Base-by-base conservation (phyloP, 2,113 vertebrate species). In the Melanotaenia duboulayi region DNA sequence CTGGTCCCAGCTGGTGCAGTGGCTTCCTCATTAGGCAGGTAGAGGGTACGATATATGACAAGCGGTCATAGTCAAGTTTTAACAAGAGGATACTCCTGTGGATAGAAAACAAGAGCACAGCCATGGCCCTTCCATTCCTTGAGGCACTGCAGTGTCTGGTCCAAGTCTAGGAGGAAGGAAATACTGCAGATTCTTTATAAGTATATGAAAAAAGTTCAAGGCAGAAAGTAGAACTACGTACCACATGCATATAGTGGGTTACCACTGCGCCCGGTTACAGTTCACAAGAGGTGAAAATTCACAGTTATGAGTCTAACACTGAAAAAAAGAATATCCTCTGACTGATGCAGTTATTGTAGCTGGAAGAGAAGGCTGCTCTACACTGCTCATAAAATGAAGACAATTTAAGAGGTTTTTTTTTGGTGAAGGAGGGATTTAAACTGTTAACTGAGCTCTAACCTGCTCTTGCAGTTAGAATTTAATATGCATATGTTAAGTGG, bases 11-110 rank as follows among this genome's bases (percentile, higher is more conserved):
- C 61, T 74, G 78, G 61, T 46, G 55, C 17, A 3, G 40, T 2
- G 42, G 54, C 70, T 42, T 83, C 44, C 74, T 86, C 77, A 62
- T 90, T 84, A 83, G 49, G 52, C 72, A 75, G 81, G 61, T 28
- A 50, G 55, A 32, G 22, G 58, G 72, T 42, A 74, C 61, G 59
- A 54, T 7, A 24, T 72, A 69, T 82, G 83, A 84, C 73, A 68
- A 71, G 75, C 23, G 59, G 86, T 76, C 75, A 71, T 4, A 76
- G 62, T 37, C 46, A 54, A 52, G 48, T 67, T 78, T 68, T 60
- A 79, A 75, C 71, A 66, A 74, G 70, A 78, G 56, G 39, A 86
- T 16, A 44, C 32, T 76, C 69, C 60, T 39, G 58, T 74, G 81
- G 69, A 62, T 39, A 54, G 68, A 65, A 68, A 78, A 80, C 74